A percentile compares a stretch with the other conserved stretches of the same genome.
phyloP scores from a whole-genome alignment of 1,140 invertebrate genomes.

The Drosophila biarmipes region DNA sequence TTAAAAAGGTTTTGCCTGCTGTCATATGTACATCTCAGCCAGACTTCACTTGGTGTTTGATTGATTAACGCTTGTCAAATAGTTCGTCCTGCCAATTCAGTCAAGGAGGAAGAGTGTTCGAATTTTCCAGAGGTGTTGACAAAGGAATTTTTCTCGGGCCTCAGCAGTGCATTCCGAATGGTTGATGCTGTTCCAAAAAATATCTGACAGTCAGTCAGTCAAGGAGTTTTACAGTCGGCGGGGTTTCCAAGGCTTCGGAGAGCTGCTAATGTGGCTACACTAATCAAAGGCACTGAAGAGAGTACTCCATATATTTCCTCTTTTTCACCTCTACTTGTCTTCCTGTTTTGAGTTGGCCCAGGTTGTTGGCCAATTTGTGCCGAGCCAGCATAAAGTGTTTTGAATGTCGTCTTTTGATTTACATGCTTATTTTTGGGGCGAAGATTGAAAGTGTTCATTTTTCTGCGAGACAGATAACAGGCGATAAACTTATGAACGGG shows the following conservation, averaged over 20 bases:
- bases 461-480: background rate
- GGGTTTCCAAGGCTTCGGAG: background rate
- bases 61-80: constrained; percentile 77
- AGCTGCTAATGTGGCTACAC: constrained; percentile 56
- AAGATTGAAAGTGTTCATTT: background rate
- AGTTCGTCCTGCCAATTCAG: constrained; percentile 49
- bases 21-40: constrained; percentile 61
- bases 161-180: constrained; percentile 58
- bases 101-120: constrained; percentile 8
- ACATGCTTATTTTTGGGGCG: background rate
- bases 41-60: constrained; percentile 55
- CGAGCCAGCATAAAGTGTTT: constrained; percentile 27
- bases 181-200: constrained; percentile 64
- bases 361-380: constrained; percentile 40
- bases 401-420: constrained; percentile 13
- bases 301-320: background rate
- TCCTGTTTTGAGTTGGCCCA: constrained; percentile 51
- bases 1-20: constrained; percentile 74
- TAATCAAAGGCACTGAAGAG: constrained; percentile 57
- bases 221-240: constrained; percentile 1
- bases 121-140: constrained; percentile 55
- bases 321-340: constrained; percentile 17
- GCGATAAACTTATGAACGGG: too few relatives aligned
- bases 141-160: constrained; percentile 45
- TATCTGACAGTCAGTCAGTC: constrained; percentile 50